Evolutionary conservation across 2,888 invertebrate species (phyloP), one percentile per base, ranked within the genome.

Genomic region (Lepeophtheirus nordmannii): DNA sequence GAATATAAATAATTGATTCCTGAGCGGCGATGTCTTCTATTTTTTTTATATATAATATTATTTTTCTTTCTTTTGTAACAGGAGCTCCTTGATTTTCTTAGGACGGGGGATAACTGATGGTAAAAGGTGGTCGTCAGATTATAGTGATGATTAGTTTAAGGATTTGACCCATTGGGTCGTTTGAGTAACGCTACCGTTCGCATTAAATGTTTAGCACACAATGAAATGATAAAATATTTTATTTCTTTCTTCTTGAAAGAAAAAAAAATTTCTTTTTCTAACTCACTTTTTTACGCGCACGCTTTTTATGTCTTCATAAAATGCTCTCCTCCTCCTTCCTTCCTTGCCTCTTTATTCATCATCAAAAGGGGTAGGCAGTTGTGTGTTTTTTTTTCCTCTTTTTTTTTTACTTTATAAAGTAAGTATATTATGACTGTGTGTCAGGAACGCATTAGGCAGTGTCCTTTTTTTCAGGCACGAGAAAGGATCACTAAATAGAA

Each of bases 401-500:
- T n/a, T n/a, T n/a, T n/a, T n/a, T n/a, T n/a, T n/a, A n/a, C n/a
- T n/a, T n/a, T n/a, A n/a, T n/a, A n/a, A n/a, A 30, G 30, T 30
- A 30, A 5, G 30, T 30, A 30, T 30, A 30, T 30, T 30, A 30
- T 30, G 30, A 30, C 30, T 30, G 30, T 30, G 7, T 30, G 30
- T 30, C 7, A 30, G 30, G 3, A 30, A 30, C 30, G 53, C 53
- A 17, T 46, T 46, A 14, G 53, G 53, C 53, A 46, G 53, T 46
- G 53, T 46, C 53, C 53, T 46, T 46, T 46, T 46, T 46, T 17
- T n/a, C n/a, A n/a, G 17, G 53, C 53, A 46, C 30, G 30, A 30
- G 53, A 46, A 46, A 46, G 53, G 53, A 46, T 46, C 53, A 46
- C 17, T 17, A 46, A n/a, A 46, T 17, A 46, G 53, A 46, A 46